These are phyloP conservation scores for Falco punctatus DNA, from an alignment of 2,113 vertebrate genomes.

Conservation along the genomic window DNA sequence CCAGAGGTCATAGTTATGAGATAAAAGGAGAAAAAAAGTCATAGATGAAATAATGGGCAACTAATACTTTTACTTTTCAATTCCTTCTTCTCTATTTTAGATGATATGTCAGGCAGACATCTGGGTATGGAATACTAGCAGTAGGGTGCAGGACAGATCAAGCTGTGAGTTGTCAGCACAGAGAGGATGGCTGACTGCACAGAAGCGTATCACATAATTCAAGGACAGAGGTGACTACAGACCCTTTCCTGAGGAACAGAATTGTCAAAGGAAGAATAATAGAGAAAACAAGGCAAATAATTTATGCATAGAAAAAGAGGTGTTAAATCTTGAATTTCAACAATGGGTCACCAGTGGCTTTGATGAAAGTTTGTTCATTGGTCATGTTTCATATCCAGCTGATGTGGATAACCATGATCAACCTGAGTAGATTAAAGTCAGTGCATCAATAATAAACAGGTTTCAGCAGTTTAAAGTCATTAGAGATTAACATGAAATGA, in stretches of 20 bases:
- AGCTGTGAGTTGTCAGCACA: conserved; percentile 39
- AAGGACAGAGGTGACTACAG: conserved; percentile 26
- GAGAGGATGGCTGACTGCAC: conserved; percentile 24
- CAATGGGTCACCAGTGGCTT: not conserved
- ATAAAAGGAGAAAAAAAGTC: not conserved
- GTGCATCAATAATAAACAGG: not conserved
- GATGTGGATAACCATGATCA: not conserved
- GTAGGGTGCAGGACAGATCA: conserved; percentile 39
- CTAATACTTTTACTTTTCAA: not conserved
- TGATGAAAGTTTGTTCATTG: not conserved
- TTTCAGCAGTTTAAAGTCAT: not conserved
- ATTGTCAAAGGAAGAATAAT: not conserved
- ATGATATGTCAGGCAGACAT: conserved; percentile 8
- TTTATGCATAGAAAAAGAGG: conserved; percentile 24
- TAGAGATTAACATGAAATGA: not conserved
- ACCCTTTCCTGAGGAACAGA: not conserved
- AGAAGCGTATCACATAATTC: not conserved
- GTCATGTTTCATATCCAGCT: conserved; percentile 4
- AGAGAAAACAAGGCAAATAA: conserved; percentile 13
- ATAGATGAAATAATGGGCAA: not conserved
- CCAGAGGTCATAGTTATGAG: not conserved
- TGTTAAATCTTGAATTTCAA: conserved; percentile 6
- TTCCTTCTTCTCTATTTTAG: not conserved
- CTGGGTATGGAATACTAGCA: conserved; percentile 10
- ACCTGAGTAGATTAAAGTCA: not conserved